These are phyloP conservation scores for Lutjanus argentimaculatus DNA, from an alignment of 2,797 vertebrate genomes.

Conservation along the genomic window DNA sequence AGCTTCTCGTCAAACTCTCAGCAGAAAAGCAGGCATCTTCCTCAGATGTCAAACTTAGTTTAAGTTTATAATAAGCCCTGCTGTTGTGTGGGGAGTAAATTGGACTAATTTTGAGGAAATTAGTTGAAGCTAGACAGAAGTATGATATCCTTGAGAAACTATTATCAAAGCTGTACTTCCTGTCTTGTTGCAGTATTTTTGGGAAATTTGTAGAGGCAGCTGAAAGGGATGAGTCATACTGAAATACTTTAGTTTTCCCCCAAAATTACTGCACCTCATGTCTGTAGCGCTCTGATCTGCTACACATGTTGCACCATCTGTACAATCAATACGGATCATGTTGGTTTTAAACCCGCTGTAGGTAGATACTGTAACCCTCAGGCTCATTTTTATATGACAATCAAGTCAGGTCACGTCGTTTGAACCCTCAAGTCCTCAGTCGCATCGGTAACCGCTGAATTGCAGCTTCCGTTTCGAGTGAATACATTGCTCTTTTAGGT, in stretches of 20 bases:
- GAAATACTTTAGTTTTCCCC: too few species aligned
- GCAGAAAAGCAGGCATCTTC: not conserved
- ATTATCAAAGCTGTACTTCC: not conserved
- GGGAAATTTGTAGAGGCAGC: not conserved
- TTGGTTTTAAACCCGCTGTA: constrained; percentile 8
- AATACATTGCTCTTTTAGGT: constrained; percentile 29
- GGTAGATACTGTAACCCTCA: constrained; percentile 9
- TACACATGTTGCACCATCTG: constrained; percentile 12
- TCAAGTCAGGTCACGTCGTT: constrained; percentile 19
- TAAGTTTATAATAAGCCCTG: constrained; percentile 9
- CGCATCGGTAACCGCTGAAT: constrained; percentile 26
- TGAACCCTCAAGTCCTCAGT: not conserved
- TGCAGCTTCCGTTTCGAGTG: not conserved
- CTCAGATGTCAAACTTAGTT: not conserved
- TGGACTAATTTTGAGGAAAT: not conserved
- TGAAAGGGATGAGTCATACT: not conserved
- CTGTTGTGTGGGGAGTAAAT: constrained; percentile 22
- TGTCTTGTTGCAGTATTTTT: not conserved
- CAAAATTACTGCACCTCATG: not conserved
- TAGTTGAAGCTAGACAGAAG: constrained; percentile 8
- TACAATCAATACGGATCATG: constrained; percentile 8
- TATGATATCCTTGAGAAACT: not conserved
- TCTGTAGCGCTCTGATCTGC: constrained; percentile 8
- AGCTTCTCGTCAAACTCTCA: too few species aligned
- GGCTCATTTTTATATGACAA: constrained; percentile 27